Base-by-base conservation (phyloP, 2,113 vertebrate species). In the Oryzias celebensis region DNA sequence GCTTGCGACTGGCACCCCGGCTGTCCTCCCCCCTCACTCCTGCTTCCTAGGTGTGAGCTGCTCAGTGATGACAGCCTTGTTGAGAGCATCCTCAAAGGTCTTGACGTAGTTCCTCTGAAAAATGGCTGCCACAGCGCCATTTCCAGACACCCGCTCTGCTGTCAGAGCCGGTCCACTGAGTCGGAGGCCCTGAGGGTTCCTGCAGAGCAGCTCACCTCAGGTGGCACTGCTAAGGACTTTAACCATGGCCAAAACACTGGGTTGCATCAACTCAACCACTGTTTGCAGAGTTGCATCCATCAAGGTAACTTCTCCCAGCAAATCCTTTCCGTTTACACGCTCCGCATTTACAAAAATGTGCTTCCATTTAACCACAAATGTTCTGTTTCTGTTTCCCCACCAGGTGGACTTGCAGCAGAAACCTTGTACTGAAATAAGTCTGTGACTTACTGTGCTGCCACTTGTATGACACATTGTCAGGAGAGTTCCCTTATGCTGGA, bases 381-480 rank as follows among this genome's bases (percentile, higher is more conserved):
- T 43, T 1, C 36, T 1, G 53, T 59, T 47, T 59, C 26, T 76
- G 24, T 54, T 36, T 77, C n/a, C 0, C 15, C 86, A 86, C 46
- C 85, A 91, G 91, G 78, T 78, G 86, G 63, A 4, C 74, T 78
- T 67, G 65, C 80, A 73, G 85, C 87, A 82, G 78, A 89, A 81
- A 87, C 83, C 73, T 56, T 86, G 77, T 78, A 81, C 5, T 91
- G 84, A 91, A 78, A 77, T 52, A 81, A 90, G 89, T 91, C 87
- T 75, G 60, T 87, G 89, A 91, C 89, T 88, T 88, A 78, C 71
- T 56, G 73, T 62, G 31, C 69, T 52, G 57, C 48, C 54, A 61
- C 59, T 63, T 61, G 91, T 92, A 91, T 92, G 90, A 78, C 90
- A 91, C 84, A 92, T 90, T 91, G 91, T 87, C 92, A 90, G 72